These are phyloP conservation scores for Bolinopsis microptera DNA, from an alignment of 37 sponge, comb jelly and placozoan species.

Conservation along the genomic window DNA sequence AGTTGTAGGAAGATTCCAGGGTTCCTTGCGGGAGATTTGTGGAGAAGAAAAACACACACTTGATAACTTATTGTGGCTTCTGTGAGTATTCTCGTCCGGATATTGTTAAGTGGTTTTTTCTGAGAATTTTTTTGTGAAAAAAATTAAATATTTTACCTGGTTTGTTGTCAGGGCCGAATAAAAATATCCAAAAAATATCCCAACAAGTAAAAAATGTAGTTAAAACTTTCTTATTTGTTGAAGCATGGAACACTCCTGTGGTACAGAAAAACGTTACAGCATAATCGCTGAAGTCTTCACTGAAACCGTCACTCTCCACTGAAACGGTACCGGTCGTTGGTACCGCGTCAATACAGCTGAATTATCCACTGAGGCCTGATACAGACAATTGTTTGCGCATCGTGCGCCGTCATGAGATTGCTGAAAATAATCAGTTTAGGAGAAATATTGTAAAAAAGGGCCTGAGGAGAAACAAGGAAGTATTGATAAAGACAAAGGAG, in stretches of 20 bases:
- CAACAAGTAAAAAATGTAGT: too few relatives aligned
- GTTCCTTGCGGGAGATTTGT: background rate
- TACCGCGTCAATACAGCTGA: background rate
- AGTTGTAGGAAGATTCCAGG: background rate
- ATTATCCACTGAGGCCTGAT: background rate
- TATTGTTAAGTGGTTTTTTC: background rate
- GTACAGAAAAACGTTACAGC: background rate
- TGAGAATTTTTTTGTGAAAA: too few relatives aligned
- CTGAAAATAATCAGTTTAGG: too few relatives aligned
- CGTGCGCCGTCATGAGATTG: too few relatives aligned
- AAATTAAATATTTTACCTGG: too few relatives aligned
- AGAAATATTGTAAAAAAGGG: background rate
- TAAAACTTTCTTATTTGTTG: too few relatives aligned
- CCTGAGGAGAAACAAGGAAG: background rate
- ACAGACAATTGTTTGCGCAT: background rate
- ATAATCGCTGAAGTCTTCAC: background rate
- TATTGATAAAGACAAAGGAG: background rate
- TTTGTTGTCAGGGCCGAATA: too few relatives aligned
- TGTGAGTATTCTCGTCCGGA: background rate
- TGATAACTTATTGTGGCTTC: background rate
- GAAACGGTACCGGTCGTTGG: background rate
- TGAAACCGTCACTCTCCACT: background rate
- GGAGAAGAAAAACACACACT: background rate
- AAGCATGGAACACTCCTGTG: background rate
- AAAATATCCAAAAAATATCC: too few relatives aligned